Conservation (phyloP, 2,888 invertebrate species). For the Epirrhoe alternata region DNA sequence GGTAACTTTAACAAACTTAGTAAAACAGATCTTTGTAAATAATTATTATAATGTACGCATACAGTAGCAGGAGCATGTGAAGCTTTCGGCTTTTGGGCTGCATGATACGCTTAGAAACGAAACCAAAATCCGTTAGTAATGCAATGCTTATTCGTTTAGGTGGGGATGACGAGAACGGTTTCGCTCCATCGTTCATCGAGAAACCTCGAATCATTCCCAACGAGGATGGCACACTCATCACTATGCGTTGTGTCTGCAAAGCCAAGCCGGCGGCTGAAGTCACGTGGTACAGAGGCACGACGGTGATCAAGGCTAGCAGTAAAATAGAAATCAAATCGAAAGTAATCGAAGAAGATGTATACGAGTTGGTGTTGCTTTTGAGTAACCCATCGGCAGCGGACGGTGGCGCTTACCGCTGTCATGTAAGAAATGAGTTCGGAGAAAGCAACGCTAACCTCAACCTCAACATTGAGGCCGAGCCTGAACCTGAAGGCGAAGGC, state of each 20-base stretch:
- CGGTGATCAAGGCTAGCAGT: slow-evolving; percentile 92
- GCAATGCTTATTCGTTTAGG: slow-evolving; percentile 82
- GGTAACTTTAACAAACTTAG: slow-evolving; percentile 83
- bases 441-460: slow-evolving; percentile 98
- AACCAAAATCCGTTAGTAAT: slow-evolving; percentile 39
- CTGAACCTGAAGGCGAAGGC: slow-evolving; percentile 96
- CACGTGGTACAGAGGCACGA: slow-evolving; percentile 97
- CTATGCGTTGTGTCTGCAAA: slow-evolving; percentile 98
- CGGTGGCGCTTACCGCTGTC: slow-evolving; percentile 90
- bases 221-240: slow-evolving; percentile 97
- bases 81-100: slow-evolving; percentile 76
- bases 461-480: slow-evolving; percentile 98
- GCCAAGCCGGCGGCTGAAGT: slow-evolving; percentile 98
- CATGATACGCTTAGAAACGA: slow-evolving; percentile 58
- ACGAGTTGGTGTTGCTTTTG: slow-evolving; percentile 90
- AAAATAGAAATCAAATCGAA: slow-evolving; percentile 93
- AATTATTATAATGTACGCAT: slow-evolving; percentile 73
- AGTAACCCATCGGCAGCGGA: slow-evolving; percentile 83
- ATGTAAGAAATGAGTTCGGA: slow-evolving; percentile 97
- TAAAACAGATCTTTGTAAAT: slow-evolving; percentile 37
- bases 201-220: slow-evolving; percentile 99
- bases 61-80: slow-evolving; percentile 80
- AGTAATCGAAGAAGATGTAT: slow-evolving; percentile 92
- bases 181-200: slow-evolving; percentile 98
- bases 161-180: slow-evolving; percentile 96